Conservation (phyloP, 1,140 invertebrate species). For the Gryon sp. region DNA sequence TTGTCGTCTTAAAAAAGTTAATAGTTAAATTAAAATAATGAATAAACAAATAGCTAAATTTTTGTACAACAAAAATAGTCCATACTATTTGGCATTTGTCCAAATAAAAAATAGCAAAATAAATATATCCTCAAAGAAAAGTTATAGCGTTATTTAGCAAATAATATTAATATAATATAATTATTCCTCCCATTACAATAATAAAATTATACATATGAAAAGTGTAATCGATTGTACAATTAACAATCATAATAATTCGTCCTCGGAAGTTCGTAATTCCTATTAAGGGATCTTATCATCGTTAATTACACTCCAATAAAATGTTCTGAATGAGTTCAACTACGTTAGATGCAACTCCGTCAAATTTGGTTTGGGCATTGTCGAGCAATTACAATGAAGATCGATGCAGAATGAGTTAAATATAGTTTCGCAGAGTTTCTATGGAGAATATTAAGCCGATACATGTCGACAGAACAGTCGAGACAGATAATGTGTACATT, state of each 20-base stretch:
- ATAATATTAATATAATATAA: no score
- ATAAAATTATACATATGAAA: no score
- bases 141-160: no score
- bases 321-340: slow-evolving; percentile 61
- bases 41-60: no score
- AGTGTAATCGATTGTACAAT: no score
- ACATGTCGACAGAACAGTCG: slow-evolving; percentile 43
- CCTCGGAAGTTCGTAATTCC: slow-evolving; percentile 42
- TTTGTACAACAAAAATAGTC: no score
- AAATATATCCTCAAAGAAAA: no score
- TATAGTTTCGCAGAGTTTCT: slow-evolving; percentile 59
- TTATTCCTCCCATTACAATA: no score
- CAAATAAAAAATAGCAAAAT: no score
- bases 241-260: slow-evolving; percentile 48
- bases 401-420: slow-evolving; percentile 61
- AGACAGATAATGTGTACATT: slow-evolving; percentile 53
- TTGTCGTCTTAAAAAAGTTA: no score
- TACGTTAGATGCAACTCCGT: slow-evolving; percentile 59
- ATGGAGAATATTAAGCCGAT: slow-evolving; percentile 56
- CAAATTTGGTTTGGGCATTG: slow-evolving; percentile 61
- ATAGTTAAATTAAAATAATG: no score
- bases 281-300: slow-evolving; percentile 55
- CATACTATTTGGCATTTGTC: no score
- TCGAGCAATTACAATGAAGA: slow-evolving; percentile 62
- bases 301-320: slow-evolving; percentile 63